Conservation (phyloP, 2,797 vertebrate species). For the Helostoma temminkii region DNA sequence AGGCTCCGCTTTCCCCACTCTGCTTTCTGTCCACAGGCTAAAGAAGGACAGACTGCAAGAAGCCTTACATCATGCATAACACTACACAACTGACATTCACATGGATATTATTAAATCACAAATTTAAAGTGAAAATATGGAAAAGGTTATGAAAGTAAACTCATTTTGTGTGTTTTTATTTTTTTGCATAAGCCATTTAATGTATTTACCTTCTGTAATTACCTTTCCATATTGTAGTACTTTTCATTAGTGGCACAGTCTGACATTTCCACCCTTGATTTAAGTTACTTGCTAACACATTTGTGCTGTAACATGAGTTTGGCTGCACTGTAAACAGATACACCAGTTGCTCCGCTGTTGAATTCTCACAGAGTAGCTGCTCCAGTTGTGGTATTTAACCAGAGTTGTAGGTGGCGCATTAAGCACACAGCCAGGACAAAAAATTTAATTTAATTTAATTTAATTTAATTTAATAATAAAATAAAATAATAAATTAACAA, state of each 20-base stretch:
- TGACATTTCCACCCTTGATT: background rate
- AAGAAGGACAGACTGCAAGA: slow-evolving; percentile 38
- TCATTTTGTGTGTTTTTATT: background rate
- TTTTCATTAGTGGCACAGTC: background rate
- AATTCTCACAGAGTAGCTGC: background rate
- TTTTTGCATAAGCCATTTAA: background rate
- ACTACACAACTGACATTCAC: slow-evolving; percentile 15
- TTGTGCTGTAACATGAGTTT: background rate
- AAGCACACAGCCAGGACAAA: background rate
- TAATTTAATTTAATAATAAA: too few species aligned
- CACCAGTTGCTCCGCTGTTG: background rate
- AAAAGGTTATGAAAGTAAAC: background rate
- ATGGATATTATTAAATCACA: background rate
- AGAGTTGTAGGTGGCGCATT: background rate
- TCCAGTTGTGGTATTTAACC: background rate
- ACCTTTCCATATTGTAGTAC: background rate
- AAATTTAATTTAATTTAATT: too few species aligned
- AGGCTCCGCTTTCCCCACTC: slow-evolving; percentile 47
- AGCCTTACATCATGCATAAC: slow-evolving; percentile 46
- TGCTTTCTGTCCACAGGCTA: slow-evolving; percentile 40
- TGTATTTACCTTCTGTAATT: background rate
- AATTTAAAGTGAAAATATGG: background rate
- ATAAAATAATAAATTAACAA: too few species aligned
- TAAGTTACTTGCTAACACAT: background rate
- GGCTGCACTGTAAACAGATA: background rate